A percentile compares a stretch with the other conserved stretches of the same genome.
phyloP scores from a whole-genome alignment of 1,140 invertebrate species.

The Drosophila guanche region DNA sequence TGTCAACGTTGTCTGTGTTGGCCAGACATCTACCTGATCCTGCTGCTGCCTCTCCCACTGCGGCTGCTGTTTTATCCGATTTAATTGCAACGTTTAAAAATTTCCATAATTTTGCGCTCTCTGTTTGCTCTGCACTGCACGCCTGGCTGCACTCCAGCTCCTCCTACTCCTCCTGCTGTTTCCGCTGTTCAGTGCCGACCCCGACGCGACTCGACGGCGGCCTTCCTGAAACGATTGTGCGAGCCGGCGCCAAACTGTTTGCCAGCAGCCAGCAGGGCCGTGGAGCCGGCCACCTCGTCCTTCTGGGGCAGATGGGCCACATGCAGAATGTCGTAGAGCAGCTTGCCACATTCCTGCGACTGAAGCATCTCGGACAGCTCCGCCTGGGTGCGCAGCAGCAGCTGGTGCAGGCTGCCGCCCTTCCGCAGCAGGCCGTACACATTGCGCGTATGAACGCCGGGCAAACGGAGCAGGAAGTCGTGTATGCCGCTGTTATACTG shows the following conservation, averaged over 20 bases:
- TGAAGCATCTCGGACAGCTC: slow-evolving; percentile 88
- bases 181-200: slow-evolving; percentile 29
- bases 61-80: slow-evolving; percentile 11
- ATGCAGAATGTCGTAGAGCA: slow-evolving; percentile 87
- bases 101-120: slow-evolving; percentile 51
- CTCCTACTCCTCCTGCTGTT: neutral
- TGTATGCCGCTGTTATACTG: slow-evolving; percentile 91
- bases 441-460: slow-evolving; percentile 95
- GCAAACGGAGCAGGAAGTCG: slow-evolving; percentile 95
- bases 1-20: slow-evolving; percentile 35
- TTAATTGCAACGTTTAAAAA: slow-evolving; percentile 58
- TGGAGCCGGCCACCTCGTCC: slow-evolving; percentile 70
- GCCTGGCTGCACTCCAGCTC: neutral
- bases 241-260: slow-evolving; percentile 63
- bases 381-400: slow-evolving; percentile 86
- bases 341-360: slow-evolving; percentile 87
- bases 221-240: slow-evolving; percentile 76
- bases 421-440: slow-evolving; percentile 91
- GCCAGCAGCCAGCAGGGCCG: slow-evolving; percentile 68
- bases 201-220: slow-evolving; percentile 53
- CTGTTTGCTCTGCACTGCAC: slow-evolving; percentile 26
- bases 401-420: slow-evolving; percentile 89
- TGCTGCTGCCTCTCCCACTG: neutral
- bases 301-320: slow-evolving; percentile 85
- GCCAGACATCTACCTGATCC: slow-evolving; percentile 18